Conservation (phyloP, 1,140 invertebrate genomes). For the Brachionus plicatilis region DNA sequence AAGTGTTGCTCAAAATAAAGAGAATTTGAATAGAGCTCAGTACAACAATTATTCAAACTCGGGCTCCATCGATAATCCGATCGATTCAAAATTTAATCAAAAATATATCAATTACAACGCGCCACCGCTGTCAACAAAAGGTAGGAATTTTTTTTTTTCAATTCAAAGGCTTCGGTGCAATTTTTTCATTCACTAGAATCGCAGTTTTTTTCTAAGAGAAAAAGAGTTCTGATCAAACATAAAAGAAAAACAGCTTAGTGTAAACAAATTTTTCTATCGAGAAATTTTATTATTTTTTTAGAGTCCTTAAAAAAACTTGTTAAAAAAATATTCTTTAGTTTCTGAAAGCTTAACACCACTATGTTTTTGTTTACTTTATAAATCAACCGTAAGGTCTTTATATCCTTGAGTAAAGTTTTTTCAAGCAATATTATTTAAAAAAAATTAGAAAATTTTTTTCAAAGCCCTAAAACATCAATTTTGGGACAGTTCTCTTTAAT, state of each 20-base stretch:
- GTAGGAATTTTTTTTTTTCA: background rate
- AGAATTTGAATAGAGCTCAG: background rate
- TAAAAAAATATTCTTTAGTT: background rate
- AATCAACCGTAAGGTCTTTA: no score
- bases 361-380: no score
- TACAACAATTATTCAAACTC: background rate
- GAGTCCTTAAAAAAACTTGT: background rate
- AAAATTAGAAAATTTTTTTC: no score
- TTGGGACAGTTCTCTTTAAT: no score
- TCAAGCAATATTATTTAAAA: no score
- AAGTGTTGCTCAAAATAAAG: background rate
- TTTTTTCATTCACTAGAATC: background rate
- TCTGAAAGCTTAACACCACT: background rate
- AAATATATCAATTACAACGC: background rate
- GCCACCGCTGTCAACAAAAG: background rate
- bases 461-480: no score
- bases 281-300: background rate
- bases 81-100: background rate
- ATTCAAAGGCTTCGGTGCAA: background rate
- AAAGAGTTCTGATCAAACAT: background rate
- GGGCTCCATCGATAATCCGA: constrained; percentile 10
- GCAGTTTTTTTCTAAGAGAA: background rate
- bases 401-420: no score
- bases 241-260: background rate
- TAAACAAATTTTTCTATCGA: background rate